Conservation (phyloP, 92 coral and sea anemone genomes). For the Bergia puertoricense region DNA sequence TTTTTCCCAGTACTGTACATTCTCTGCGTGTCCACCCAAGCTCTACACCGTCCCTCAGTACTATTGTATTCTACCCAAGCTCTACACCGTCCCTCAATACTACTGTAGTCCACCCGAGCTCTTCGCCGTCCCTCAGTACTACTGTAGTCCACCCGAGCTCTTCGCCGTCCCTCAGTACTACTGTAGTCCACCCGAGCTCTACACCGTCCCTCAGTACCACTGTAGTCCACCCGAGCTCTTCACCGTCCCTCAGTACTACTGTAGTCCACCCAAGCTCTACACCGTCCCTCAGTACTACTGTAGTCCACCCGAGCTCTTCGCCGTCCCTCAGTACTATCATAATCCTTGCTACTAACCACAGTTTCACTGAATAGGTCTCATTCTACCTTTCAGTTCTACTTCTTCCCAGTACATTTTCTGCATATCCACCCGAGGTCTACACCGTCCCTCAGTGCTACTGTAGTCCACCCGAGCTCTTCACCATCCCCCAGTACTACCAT, state of each 20-base stretch:
- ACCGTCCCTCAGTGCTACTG: background rate
- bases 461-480: background rate
- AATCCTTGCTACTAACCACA: background rate
- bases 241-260: no score
- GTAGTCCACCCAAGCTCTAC: background rate
- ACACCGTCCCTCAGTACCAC: no score
- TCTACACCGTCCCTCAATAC: background rate
- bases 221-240: no score
- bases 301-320: no score
- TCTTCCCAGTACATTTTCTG: conserved; percentile 18
- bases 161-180: no score
- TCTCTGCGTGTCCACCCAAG: conserved; percentile 17
- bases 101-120: background rate
- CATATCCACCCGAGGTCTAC: background rate
- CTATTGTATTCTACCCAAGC: background rate
- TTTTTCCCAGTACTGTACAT: conserved; percentile 14
- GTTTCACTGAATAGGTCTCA: background rate
- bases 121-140: no score
- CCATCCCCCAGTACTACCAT: background rate
- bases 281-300: no score
- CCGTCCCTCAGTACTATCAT: no score
- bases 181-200: no score
- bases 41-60: background rate
- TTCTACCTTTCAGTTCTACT: background rate
- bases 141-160: no score